Percentiles rank a stretch among this genome's conserved stretches.
phyloP scores from a whole-genome alignment of 2,888 invertebrate genomes.

The Nebria salina region DNA sequence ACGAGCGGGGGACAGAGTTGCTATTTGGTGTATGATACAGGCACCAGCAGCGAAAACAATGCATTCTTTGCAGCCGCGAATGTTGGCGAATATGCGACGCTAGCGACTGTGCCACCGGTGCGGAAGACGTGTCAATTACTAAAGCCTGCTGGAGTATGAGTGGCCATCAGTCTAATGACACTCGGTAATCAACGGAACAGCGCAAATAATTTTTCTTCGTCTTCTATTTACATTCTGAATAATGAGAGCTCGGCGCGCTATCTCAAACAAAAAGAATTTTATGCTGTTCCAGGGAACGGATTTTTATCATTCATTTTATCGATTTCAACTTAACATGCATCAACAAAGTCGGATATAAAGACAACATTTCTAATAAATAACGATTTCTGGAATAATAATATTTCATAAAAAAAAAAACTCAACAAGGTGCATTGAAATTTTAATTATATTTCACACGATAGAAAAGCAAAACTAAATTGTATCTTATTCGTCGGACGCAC shows the following conservation, averaged over 20 bases:
- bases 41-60: conserved; percentile 9
- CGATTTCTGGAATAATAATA: no score
- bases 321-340: background rate
- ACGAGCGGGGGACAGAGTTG: conserved; percentile 48
- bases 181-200: conserved; percentile 55
- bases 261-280: background rate
- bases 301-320: background rate
- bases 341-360: no score
- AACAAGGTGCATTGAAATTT: background rate
- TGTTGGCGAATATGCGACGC: conserved; percentile 41
- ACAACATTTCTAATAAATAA: no score
- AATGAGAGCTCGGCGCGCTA: background rate
- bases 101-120: conserved; percentile 12
- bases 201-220: conserved; percentile 43
- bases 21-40: background rate
- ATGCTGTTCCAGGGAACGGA: background rate
- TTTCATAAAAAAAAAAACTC: no score
- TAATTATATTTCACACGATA: background rate
- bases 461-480: background rate
- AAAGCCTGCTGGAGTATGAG: conserved; percentile 51
- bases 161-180: conserved; percentile 56
- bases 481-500: background rate
- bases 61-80: conserved; percentile 10
- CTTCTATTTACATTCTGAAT: conserved; percentile 23
- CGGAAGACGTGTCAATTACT: conserved; percentile 58